Base-by-base conservation (phyloP, 2,888 invertebrate genomes). In the Aphidoletes aphidimyza region DNA sequence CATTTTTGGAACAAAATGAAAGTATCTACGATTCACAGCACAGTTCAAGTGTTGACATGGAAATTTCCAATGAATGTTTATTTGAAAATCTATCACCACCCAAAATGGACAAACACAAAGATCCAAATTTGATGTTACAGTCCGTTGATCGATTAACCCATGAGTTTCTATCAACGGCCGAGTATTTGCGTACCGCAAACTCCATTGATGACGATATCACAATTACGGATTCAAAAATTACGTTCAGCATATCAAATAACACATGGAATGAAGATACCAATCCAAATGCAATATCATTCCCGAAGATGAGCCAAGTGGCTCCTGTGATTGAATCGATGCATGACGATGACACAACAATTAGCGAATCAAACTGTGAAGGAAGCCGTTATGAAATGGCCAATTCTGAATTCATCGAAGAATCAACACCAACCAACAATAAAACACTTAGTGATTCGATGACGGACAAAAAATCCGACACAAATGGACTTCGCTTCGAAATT, bases 251-350 rank as follows among this genome's bases (percentile, higher is more conserved):
- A 0, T 87, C 88, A 9, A 88, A 89, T 86, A 95, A 95, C 88
- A 95, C 95, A 0, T 96, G 96, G 95, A 95, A 94, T 87, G 95
- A 96, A 85, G 94, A 95, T 88, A 93, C 94, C 0, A 93, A 93
- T 84, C 94, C 94, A 0, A 95, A 95, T 88, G 95, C 95, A 88
- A 91, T 95, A 45, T 95, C 95, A 0, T 95, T 95, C 89, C 96
- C 96, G 0, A 95, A 95, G 84, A 93, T 96, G 85, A 95, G 95
- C 86, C 93, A 94, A 45, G 94, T 95, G 47, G 93, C 93, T 0
- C 95, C 95, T 0, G 91, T 94, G 87, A 92, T 94, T 1, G 92
- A 93, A 0, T 94, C 95, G 0, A 92, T 94, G 85, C 92, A 92
- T 85, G 93, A 93, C 87, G 93, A 94, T 86, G 84, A 87, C 86